These are phyloP conservation scores for Peromyscus aztecus DNA, from an alignment of 2,797 vertebrate species.

Conservation along the genomic window DNA sequence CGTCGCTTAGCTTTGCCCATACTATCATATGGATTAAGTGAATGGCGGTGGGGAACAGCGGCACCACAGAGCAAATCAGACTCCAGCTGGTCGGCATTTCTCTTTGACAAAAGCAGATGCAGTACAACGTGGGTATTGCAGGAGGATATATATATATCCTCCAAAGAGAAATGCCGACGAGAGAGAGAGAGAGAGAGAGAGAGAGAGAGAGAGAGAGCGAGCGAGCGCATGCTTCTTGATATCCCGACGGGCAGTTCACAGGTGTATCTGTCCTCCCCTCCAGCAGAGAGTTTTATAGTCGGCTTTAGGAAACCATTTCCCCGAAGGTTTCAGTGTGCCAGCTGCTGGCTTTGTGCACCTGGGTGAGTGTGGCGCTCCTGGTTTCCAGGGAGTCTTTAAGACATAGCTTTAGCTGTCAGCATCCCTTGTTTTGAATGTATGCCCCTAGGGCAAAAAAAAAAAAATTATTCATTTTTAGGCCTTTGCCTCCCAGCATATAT, in stretches of 20 bases:
- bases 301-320: background rate
- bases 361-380: background rate
- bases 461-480: background rate
- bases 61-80: background rate
- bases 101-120: background rate
- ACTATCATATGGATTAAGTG: background rate
- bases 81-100: background rate
- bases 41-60: background rate
- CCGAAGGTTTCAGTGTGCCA: background rate
- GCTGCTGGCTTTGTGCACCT: background rate
- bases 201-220: too few species aligned
- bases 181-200: too few species aligned
- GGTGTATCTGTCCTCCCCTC: background rate
- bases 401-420: background rate
- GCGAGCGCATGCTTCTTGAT: background rate
- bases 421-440: background rate
- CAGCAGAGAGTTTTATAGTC: background rate
- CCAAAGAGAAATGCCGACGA: too few species aligned
- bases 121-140: background rate
- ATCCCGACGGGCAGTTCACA: accelerated
- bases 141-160: background rate
- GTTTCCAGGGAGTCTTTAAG: background rate
- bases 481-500: background rate
- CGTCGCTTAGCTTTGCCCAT: too few species aligned
- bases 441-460: background rate